Conservation (phyloP, 2,797 vertebrate species). For the Betta splendens region DNA sequence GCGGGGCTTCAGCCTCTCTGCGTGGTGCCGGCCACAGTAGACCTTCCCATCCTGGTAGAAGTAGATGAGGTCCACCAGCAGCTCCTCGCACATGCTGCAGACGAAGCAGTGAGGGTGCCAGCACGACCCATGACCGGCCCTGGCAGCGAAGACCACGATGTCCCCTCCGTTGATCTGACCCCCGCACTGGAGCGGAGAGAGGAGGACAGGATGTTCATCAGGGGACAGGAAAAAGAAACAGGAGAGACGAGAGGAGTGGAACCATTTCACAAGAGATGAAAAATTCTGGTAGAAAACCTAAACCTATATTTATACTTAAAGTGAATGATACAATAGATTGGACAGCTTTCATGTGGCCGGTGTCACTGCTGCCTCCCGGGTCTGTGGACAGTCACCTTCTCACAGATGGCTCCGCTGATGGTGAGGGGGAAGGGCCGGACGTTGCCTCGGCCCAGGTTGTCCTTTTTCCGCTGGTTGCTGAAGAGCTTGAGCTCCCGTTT, state of each 20-base stretch:
- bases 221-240: neutral
- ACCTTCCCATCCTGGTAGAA: conserved; percentile 98
- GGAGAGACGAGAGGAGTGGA: neutral
- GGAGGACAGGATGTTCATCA: neutral
- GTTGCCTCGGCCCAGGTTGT: conserved; percentile 93
- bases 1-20: conserved; percentile 95
- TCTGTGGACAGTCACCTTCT: conserved; percentile 85
- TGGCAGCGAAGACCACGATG: conserved; percentile 93
- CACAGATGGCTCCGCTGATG: conserved; percentile 91
- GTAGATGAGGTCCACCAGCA: conserved; percentile 97
- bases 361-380: no score
- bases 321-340: conserved; percentile 8
- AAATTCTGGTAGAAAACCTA: no score
- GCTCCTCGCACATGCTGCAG: conserved; percentile 91
- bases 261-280: neutral
- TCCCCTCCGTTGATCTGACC: conserved; percentile 94
- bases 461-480: conserved; percentile 96
- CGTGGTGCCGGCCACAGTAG: conserved; percentile 95
- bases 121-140: conserved; percentile 91
- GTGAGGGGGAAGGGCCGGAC: conserved; percentile 93
- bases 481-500: conserved; percentile 96
- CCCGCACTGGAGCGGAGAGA: conserved; percentile 84
- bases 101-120: conserved; percentile 99
- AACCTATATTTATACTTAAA: neutral
- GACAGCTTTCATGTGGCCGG: neutral